Evolutionary conservation across 2,888 invertebrate genomes (phyloP).

Genomic region (Rhogogaster chlorosoma): DNA sequence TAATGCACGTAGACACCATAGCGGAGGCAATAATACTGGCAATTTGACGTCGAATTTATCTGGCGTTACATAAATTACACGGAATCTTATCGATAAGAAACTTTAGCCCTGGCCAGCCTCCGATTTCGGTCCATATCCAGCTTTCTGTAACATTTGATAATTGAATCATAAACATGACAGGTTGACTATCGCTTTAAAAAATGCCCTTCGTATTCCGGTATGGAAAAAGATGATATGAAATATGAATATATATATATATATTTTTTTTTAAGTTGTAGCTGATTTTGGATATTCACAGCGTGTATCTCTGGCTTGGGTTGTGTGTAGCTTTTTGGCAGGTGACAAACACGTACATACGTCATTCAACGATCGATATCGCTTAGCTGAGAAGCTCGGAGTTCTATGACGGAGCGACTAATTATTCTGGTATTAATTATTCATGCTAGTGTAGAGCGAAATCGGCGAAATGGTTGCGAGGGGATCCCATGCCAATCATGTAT

Average conservation of each 20-base stretch:
- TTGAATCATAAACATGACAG: neutral
- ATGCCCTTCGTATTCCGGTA: neutral
- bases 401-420: neutral
- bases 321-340: neutral
- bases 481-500: constrained; percentile 33
- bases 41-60: neutral
- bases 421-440: constrained; percentile 25
- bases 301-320: neutral
- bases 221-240: neutral
- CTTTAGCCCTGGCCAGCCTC: neutral
- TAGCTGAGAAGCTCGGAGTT: neutral
- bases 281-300: no score
- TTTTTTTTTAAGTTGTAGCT: no score
- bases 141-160: neutral
- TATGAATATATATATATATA: no score
- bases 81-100: constrained; percentile 23
- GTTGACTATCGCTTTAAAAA: neutral
- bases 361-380: constrained; percentile 1
- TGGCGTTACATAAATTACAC: neutral
- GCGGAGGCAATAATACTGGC: neutral
- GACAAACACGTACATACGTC: neutral
- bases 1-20: neutral
- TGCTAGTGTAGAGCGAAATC: neutral
- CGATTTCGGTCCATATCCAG: neutral
- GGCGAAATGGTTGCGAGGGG: neutral